Percentiles rank a stretch among this genome's conserved stretches.
Conservation (phyloP, 2,113 vertebrate species). For the Cebus imitator region DNA sequence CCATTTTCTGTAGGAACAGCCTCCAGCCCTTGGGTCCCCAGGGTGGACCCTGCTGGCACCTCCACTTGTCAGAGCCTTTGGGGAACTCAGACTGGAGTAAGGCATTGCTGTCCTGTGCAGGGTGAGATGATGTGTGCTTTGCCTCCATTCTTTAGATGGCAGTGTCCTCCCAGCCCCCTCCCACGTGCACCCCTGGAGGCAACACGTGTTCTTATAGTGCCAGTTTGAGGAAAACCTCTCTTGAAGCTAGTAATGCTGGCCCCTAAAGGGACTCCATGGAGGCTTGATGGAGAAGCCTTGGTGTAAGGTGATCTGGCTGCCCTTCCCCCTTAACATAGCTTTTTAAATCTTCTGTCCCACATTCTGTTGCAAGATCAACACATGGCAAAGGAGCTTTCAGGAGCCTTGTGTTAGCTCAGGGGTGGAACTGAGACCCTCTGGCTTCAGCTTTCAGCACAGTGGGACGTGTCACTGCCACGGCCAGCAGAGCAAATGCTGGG, state of each 20-base stretch:
- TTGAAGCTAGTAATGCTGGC: neutral
- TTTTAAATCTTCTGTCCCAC: constrained; percentile 55
- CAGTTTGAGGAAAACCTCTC: neutral
- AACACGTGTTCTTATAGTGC: neutral
- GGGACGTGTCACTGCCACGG: neutral
- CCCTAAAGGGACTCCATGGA: constrained; percentile 29
- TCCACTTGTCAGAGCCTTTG: constrained; percentile 44
- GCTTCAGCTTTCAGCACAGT: neutral
- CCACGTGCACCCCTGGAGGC: neutral
- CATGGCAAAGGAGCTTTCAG: constrained; percentile 40
- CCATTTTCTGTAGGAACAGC: constrained; percentile 62
- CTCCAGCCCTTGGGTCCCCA: constrained; percentile 59
- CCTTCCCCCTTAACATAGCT: neutral
- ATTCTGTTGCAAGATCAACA: constrained; percentile 44
- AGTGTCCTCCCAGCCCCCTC: accelerated
- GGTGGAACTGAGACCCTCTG: constrained; percentile 8
- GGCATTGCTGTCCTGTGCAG: constrained; percentile 3
- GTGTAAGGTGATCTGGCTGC: constrained; percentile 38
- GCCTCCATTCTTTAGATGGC: neutral
- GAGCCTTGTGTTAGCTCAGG: constrained; percentile 42
- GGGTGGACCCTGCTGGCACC: constrained; percentile 65
- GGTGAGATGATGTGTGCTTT: neutral
- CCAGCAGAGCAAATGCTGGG: neutral
- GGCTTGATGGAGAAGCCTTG: constrained; percentile 20
- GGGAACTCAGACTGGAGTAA: constrained; percentile 62